These are phyloP conservation scores for Halichoeres trimaculatus DNA, from an alignment of 2,113 vertebrate species.

Conservation along the genomic window DNA sequence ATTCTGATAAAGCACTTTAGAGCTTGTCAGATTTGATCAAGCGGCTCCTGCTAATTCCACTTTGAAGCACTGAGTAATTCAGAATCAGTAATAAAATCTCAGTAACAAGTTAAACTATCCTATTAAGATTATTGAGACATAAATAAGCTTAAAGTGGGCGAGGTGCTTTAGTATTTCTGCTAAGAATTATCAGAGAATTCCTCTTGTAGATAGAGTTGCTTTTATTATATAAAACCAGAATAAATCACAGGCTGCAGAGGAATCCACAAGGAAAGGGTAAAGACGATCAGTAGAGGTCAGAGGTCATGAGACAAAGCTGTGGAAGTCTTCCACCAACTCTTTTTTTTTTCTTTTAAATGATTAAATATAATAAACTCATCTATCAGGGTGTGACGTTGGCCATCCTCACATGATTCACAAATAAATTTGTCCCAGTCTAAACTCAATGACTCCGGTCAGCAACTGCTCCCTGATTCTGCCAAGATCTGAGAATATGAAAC, in stretches of 20 bases:
- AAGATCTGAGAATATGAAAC: neutral
- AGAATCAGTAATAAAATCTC: neutral
- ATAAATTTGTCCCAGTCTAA: constrained; percentile 46
- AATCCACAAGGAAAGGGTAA: too few relatives aligned
- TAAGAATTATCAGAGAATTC: too few relatives aligned
- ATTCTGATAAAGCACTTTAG: neutral
- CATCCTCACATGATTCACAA: constrained; percentile 2
- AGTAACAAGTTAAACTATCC: too few relatives aligned
- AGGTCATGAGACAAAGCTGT: neutral
- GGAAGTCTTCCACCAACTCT: neutral
- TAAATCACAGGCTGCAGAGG: too few relatives aligned
- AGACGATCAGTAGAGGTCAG: too few relatives aligned
- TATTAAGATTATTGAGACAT: too few relatives aligned
- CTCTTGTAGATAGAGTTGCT: too few relatives aligned
- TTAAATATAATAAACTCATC: neutral
- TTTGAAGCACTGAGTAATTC: neutral
- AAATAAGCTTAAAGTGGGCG: neutral
- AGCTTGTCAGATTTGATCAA: neutral
- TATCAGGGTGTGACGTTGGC: neutral
- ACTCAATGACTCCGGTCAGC: constrained; percentile 33
- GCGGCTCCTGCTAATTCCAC: neutral
- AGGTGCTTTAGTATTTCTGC: neutral
- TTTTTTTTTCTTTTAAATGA: neutral
- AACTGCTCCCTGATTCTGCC: neutral
- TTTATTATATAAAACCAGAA: too few relatives aligned